These are phyloP conservation scores for Synanthedon andrenaeformis DNA, from an alignment of 2,888 invertebrate species.

Conservation along the genomic window DNA sequence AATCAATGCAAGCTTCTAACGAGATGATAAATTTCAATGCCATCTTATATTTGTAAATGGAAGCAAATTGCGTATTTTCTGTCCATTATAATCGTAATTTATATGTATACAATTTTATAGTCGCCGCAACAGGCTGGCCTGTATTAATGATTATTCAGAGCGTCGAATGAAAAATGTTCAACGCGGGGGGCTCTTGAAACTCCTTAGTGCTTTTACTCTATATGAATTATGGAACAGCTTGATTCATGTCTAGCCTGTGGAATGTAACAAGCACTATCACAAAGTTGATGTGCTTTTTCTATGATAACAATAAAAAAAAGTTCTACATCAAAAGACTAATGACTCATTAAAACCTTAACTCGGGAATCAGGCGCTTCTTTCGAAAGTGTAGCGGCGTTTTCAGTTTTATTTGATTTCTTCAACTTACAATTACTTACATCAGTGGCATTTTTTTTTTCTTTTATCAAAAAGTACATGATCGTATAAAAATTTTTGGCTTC, in stretches of 20 bases:
- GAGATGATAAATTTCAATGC: background rate
- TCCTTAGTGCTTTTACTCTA: constrained; percentile 35
- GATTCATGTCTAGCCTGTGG: constrained; percentile 46
- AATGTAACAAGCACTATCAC: constrained; percentile 16
- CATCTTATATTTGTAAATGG: background rate
- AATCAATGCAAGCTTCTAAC: background rate
- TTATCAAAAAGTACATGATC: too few relatives aligned
- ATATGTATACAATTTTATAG: background rate
- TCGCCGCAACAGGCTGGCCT: constrained; percentile 15
- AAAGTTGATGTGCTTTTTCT: background rate
- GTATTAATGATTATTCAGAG: constrained; percentile 30
- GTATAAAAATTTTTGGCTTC: too few relatives aligned
- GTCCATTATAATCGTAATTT: background rate
- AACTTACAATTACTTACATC: too few relatives aligned
- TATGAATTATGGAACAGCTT: constrained; percentile 61
- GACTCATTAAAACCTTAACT: too few relatives aligned
- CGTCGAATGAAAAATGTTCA: constrained; percentile 53
- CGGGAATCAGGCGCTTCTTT: too few relatives aligned
- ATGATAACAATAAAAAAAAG: too few relatives aligned
- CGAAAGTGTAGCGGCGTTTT: too few relatives aligned
- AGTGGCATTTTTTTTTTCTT: too few relatives aligned
- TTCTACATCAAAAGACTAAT: too few relatives aligned
- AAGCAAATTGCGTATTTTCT: constrained; percentile 20
- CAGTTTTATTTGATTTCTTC: too few relatives aligned
- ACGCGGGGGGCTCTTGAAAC: constrained; percentile 50